These are phyloP conservation scores for Hipposideros larvatus DNA, from an alignment of 2,797 vertebrate species.

Conservation along the genomic window DNA sequence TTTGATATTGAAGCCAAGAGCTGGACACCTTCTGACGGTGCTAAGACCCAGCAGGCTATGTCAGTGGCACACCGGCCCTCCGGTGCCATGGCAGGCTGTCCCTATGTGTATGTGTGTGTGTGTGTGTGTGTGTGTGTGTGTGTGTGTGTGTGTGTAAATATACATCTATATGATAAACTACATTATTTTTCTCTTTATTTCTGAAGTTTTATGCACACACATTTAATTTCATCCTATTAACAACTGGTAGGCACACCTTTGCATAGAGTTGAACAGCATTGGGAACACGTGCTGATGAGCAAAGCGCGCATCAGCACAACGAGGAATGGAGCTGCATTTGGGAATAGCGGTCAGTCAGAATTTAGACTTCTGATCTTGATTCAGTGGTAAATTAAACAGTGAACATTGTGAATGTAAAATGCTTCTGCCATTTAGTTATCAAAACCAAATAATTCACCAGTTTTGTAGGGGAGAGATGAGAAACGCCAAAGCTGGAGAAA, in stretches of 20 bases:
- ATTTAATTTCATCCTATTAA: neutral
- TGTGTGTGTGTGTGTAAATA: neutral
- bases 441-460: neutral
- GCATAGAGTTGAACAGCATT: neutral
- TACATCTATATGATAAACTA: neutral
- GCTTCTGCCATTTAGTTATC: neutral
- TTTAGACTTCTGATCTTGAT: neutral
- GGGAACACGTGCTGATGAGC: neutral
- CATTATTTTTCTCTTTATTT: neutral
- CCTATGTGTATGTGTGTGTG: neutral
- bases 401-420: neutral
- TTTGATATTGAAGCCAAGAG: neutral
- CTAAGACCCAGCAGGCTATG: neutral
- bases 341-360: neutral
- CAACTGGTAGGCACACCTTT: neutral
- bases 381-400: neutral
- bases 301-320: neutral
- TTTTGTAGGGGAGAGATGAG: neutral
- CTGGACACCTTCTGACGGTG: neutral
- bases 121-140: neutral
- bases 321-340: neutral
- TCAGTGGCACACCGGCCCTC: no score
- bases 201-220: neutral
- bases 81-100: neutral
- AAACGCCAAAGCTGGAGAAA: neutral